Evolutionary conservation across 2,113 vertebrate species (phyloP), one percentile per base, ranked within the genome.

Genomic region (Grammomys surdaster): DNA sequence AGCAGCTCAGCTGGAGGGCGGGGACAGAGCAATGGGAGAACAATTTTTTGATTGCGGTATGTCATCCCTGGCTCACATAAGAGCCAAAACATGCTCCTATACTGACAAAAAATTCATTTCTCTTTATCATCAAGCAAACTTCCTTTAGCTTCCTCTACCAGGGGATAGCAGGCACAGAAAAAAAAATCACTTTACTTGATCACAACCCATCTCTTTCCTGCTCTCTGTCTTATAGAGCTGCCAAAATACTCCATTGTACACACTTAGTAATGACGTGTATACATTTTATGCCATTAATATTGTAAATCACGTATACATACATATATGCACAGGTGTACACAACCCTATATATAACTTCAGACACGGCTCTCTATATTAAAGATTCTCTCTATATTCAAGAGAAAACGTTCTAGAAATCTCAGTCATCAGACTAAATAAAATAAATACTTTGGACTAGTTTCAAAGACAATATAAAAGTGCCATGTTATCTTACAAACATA

Each of bases 11-110:
- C 84, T 89, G 86, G 76, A 92, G 87, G 48, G 9, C 7, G 3
- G 70, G 36, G 7, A 1, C 0, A 9, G 72, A 40, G 72, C n/a
- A 22, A 75, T 0, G 13, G 60, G 2, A 65, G 88, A 72, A 80
- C 26, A 77, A 22, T 76, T 90, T 60, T 95, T 90, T 95, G 95
- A 96, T 89, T 96, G 89, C 77, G 78, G 54, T 22, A 4, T 89
- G 54, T 54, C 92, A 46, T 93, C 63, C 67, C 54, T 88, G 58
- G 69, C 20, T 84, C 92, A 88, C 7, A 16, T 48, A 91, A 95
- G 56, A 95, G 72, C 76, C 81, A 89, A 94, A 65, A 93, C 63
- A 70, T 28, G 76, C 20, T 63, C 70, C 43, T 84, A 60, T 16
- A 43, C 8, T 70, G 70, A 93, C 56, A 89, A 75, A 80, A 63